Conservation (phyloP, 1,140 invertebrate genomes). For the Euschistus heros region DNA sequence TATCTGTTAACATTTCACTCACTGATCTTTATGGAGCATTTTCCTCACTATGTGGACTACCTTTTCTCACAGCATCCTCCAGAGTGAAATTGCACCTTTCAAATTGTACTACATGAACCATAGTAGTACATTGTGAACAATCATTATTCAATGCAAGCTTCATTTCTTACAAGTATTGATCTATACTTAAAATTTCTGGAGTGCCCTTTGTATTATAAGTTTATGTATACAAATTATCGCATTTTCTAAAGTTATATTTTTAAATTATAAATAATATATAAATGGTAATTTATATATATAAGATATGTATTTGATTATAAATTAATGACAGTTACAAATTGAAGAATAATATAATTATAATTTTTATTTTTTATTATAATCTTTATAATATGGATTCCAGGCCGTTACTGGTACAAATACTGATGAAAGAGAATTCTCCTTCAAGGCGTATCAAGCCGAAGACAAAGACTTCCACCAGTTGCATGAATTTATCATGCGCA, state of each 20-base stretch:
- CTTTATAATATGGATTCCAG: not conserved
- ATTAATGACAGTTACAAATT: no score
- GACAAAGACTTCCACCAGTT: constrained; percentile 85
- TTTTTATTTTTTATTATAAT: not conserved
- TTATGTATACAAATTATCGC: no score
- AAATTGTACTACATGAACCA: not conserved
- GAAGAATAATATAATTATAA: no score
- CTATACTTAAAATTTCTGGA: constrained; percentile 5
- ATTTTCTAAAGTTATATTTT: no score
- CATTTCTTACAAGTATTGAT: not conserved
- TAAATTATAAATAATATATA: no score
- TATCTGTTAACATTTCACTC: constrained; percentile 1
- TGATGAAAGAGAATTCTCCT: constrained; percentile 58
- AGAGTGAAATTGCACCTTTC: no score
- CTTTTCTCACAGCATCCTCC: no score
- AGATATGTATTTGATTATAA: no score
- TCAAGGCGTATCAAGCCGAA: constrained; percentile 68
- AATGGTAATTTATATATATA: no score
- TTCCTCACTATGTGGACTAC: not conserved
- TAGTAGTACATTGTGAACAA: constrained; percentile 5
- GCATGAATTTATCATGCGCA: constrained; percentile 75
- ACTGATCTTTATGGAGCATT: not conserved
- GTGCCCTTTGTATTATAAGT: no score
- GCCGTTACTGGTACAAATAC: constrained; percentile 12
- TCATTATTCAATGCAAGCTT: no score